Evolutionary conservation across 2,113 vertebrate species (phyloP).

Genomic region (Vombatus ursinus): DNA sequence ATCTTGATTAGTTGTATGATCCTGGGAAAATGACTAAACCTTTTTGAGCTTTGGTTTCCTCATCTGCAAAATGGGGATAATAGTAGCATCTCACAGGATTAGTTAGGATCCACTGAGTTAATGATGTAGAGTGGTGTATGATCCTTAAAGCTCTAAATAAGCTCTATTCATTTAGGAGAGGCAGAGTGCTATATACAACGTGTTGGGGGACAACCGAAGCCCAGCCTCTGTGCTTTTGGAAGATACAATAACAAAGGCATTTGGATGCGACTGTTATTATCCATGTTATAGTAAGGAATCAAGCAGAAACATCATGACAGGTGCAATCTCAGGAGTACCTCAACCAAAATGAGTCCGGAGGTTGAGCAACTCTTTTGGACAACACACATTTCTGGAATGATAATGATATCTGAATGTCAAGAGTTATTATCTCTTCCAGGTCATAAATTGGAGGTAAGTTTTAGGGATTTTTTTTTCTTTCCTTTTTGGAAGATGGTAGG

Average conservation of each 20-base stretch:
- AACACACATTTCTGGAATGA: not conserved
- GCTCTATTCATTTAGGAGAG: not conserved
- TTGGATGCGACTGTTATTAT: conserved; percentile 20
- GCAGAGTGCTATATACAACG: not conserved
- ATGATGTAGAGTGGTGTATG: not conserved
- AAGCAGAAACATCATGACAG: conserved; percentile 26
- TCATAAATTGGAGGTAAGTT: not conserved
- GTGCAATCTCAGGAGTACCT: conserved; percentile 4
- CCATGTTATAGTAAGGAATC: not conserved
- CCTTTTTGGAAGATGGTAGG: not conserved
- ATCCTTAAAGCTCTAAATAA: not conserved
- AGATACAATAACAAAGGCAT: conserved; percentile 13
- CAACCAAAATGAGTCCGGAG: conserved; percentile 17
- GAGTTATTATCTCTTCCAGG: conserved; percentile 39
- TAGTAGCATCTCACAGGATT: not conserved
- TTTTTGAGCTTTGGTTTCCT: not conserved
- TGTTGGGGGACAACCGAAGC: not conserved
- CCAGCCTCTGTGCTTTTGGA: not conserved
- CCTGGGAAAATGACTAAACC: not conserved
- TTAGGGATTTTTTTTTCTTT: not conserved
- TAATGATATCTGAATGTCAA: not conserved
- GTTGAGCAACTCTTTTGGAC: not conserved
- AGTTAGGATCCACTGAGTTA: not conserved
- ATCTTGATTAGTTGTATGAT: not conserved
- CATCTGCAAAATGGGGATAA: not conserved